phyloP scores from a whole-genome alignment of 1,140 invertebrate species.

The Neodiprion pinetum region DNA sequence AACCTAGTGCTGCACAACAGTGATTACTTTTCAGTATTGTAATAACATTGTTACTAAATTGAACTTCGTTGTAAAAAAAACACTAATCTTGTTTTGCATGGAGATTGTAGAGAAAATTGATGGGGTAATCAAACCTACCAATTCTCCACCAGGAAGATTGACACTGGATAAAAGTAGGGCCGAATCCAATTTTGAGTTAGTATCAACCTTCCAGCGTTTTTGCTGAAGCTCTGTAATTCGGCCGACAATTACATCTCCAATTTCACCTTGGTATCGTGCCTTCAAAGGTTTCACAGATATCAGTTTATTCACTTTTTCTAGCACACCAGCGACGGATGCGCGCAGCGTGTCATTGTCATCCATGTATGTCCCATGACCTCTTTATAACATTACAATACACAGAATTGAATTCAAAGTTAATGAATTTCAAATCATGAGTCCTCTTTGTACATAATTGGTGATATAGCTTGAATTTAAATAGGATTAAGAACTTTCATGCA shows the following conservation, averaged over 20 bases:
- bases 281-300: slow-evolving; percentile 91
- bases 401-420: slow-evolving; percentile 15
- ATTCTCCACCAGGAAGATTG: slow-evolving; percentile 96
- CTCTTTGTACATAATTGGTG: slow-evolving; percentile 6
- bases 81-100: slow-evolving; percentile 14
- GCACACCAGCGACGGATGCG: slow-evolving; percentile 92
- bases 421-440: background rate
- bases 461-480: slow-evolving; percentile 20
- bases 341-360: slow-evolving; percentile 79
- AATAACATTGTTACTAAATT: slow-evolving; percentile 1
- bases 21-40: too few species aligned
- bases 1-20: too few species aligned
- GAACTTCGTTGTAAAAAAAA: slow-evolving; percentile 8
- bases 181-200: slow-evolving; percentile 89
- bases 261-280: slow-evolving; percentile 90
- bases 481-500: slow-evolving; percentile 14
- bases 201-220: slow-evolving; percentile 95
- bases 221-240: slow-evolving; percentile 91
- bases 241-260: slow-evolving; percentile 97
- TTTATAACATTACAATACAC: slow-evolving; percentile 55
- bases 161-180: slow-evolving; percentile 90
- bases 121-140: slow-evolving; percentile 66
- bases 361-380: slow-evolving; percentile 96
- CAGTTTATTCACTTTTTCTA: slow-evolving; percentile 94
- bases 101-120: background rate